Evolutionary conservation across 1,140 invertebrate species (phyloP), one percentile per base, ranked within the genome.

Genomic region (Delia radicum): DNA sequence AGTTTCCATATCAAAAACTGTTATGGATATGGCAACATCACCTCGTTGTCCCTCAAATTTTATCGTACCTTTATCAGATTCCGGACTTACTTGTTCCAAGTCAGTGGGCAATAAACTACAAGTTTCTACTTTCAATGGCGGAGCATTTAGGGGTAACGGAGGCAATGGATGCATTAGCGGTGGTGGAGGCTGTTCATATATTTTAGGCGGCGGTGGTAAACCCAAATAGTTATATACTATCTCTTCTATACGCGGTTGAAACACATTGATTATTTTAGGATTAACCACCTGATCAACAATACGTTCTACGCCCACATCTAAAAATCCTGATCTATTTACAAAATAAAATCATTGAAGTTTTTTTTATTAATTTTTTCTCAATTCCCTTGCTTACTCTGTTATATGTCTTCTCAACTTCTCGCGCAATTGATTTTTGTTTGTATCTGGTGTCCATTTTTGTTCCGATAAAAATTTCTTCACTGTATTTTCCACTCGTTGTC

Each of bases 271-370:
- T 6, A 97, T 93, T 89, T 97, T 97, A 3, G 95, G 95, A 87
- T 97, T 96, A 0, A 98, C 95, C 0, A 97, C 95, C 89, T 98
- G 96, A 86, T 98, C 95, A 0, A 98, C 95, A 76, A 98, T 96
- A 79, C 96, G 90, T 85, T 97, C 95, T 4, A 98, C 93, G 24
- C 96, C 96, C 75, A 91, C 91, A 77, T 93, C 91, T 76, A 96
- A 87, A 87, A 94, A 94, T 62, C 93, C 93, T 76, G 93, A 92
- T 81, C 94, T 96, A 87, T 37, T 29, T 0, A 21, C n/a, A n/a
- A n/a, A n/a, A n/a, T n/a, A n/a, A n/a, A n/a, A n/a, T n/a, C n/a
- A n/a, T n/a, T 26, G 71, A 73, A 71, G 3, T 7, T 15, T 63
- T 3, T 63, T 63, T 27, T 26, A 2, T 63, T 26, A 27, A 26